These are phyloP conservation scores for Triplophysa rosa DNA, from an alignment of 2,113 vertebrate genomes.

Conservation along the genomic window DNA sequence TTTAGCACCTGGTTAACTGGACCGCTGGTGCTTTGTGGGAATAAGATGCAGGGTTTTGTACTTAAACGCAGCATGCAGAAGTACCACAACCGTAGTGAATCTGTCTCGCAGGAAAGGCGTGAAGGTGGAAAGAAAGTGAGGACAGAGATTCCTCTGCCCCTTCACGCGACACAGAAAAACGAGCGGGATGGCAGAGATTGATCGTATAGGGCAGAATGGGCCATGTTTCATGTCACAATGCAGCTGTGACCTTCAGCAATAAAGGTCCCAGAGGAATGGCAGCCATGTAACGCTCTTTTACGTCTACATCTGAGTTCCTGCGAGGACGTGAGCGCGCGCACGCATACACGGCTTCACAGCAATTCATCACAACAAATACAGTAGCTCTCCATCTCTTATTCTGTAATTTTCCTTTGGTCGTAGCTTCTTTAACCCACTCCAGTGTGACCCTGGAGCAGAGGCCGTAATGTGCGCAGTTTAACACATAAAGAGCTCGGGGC, in stretches of 20 bases:
- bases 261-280: conserved; percentile 16
- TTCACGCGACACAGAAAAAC: conserved; percentile 23
- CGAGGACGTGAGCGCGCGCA: neutral
- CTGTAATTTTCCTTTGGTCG: neutral
- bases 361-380: neutral
- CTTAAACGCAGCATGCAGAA: too few relatives aligned
- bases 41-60: too few relatives aligned
- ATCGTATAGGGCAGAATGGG: conserved; percentile 19
- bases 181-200: conserved; percentile 8
- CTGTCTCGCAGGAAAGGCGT: neutral
- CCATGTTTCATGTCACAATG: conserved; percentile 31
- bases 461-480: conserved; percentile 12
- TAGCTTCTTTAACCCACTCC: neutral
- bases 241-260: conserved; percentile 28
- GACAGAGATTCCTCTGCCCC: neutral
- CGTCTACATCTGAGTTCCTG: conserved; percentile 8
- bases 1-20: too few relatives aligned
- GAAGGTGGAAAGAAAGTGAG: neutral
- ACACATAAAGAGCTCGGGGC: conserved; percentile 24
- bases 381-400: neutral
- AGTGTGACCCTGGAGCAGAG: conserved; percentile 2
- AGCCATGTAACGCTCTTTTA: conserved; percentile 19
- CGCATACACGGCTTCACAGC: neutral
- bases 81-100: too few relatives aligned
- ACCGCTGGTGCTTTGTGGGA: too few relatives aligned